Evolutionary conservation across 2,888 invertebrate species (phyloP).

Genomic region (Leucania comma): DNA sequence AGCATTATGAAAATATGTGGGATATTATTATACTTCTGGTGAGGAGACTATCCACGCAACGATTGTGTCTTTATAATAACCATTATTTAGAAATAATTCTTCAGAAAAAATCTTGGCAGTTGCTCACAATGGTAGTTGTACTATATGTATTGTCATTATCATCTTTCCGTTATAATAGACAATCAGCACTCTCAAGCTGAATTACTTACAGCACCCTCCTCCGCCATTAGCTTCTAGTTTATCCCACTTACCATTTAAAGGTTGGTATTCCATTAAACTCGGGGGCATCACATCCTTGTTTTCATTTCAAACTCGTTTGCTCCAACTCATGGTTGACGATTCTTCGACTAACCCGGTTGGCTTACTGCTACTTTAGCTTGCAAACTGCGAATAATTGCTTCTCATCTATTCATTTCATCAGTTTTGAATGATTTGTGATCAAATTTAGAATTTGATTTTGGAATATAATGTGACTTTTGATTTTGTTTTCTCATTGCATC

Average conservation of each 20-base stretch:
- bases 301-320: background rate
- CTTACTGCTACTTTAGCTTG: background rate
- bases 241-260: background rate
- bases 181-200: background rate
- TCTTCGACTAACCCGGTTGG: background rate
- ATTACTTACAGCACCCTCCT: background rate
- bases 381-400: background rate
- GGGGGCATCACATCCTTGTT: background rate
- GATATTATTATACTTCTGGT: background rate
- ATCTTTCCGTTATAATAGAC: background rate
- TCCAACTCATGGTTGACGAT: background rate
- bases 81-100: background rate
- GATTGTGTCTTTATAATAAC: background rate
- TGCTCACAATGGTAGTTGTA: background rate
- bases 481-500: background rate
- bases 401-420: background rate
- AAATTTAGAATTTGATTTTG: background rate
- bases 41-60: no score
- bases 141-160: background rate
- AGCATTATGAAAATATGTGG: background rate
- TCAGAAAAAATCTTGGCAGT: background rate
- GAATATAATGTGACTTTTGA: background rate
- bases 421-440: background rate
- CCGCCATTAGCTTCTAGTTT: background rate
- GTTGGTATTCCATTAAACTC: no score